Evolutionary conservation across 2,797 vertebrate species (phyloP).

Genomic region (Anguilla pacifica): DNA sequence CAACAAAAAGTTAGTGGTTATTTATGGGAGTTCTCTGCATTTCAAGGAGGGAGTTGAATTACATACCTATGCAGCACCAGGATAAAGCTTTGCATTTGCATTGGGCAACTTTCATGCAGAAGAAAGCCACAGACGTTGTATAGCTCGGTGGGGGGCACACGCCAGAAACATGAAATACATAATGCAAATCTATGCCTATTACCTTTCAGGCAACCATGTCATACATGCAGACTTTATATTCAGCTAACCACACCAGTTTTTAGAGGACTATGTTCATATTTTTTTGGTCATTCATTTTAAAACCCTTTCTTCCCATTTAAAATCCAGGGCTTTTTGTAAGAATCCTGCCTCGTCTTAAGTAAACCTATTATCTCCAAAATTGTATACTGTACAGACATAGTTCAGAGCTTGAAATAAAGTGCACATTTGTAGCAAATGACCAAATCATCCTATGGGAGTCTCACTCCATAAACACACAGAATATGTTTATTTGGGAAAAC

Average conservation of each 20-base stretch:
- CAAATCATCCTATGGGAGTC: too few species aligned
- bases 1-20: constrained; percentile 42
- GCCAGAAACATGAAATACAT: not conserved
- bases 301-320: too few species aligned
- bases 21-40: constrained; percentile 48
- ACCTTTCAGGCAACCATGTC: not conserved
- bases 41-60: constrained; percentile 52
- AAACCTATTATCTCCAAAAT: too few species aligned
- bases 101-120: constrained; percentile 23
- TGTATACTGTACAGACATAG: too few species aligned
- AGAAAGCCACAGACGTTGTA: not conserved
- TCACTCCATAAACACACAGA: too few species aligned
- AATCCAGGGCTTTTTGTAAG: too few species aligned
- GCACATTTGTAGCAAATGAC: too few species aligned
- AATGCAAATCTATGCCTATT: not conserved
- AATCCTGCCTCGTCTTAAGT: too few species aligned
- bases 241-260: not conserved
- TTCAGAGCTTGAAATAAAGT: too few species aligned
- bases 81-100: constrained; percentile 27
- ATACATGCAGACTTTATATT: not conserved
- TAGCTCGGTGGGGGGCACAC: not conserved
- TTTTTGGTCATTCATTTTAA: not conserved
- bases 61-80: constrained; percentile 35
- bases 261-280: not conserved
- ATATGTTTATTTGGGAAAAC: too few species aligned